phyloP scores from a whole-genome alignment of 2,113 vertebrate species.

The Catharus fuscescens region DNA sequence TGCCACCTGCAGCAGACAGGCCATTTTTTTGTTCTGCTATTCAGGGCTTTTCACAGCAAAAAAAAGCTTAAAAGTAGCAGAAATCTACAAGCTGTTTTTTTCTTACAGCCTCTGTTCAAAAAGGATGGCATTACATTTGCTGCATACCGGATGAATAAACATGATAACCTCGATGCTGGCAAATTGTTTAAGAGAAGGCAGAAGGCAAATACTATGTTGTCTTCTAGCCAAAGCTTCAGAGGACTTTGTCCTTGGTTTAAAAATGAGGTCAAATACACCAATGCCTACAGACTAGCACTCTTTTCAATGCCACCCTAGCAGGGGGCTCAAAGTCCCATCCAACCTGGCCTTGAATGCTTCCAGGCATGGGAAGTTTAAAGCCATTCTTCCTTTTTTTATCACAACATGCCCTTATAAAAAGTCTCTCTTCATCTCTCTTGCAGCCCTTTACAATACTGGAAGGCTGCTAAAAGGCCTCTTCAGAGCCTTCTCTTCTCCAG shows the following conservation, averaged over 20 bases:
- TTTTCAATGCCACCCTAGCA: not conserved
- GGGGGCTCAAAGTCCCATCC: not conserved
- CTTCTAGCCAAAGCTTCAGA: not conserved
- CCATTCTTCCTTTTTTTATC: not conserved
- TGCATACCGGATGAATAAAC: not conserved
- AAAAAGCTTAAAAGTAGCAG: not conserved
- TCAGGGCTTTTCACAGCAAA: rapidly evolving
- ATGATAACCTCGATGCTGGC: not conserved
- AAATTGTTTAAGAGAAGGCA: not conserved
- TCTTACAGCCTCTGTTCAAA: not conserved
- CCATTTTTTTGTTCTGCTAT: not conserved
- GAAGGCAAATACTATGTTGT: not conserved
- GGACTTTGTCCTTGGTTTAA: not conserved
- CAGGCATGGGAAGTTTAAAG: not conserved
- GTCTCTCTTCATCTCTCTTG: not conserved
- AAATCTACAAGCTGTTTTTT: not conserved
- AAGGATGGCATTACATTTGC: not conserved
- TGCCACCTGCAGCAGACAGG: not conserved
- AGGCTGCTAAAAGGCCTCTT: not conserved
- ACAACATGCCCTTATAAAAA: not conserved
- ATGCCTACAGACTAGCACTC: not conserved
- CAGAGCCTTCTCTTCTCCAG: not conserved
- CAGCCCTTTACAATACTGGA: not conserved
- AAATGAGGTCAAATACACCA: not conserved
- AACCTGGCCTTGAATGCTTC: not conserved